Evolutionary conservation across 2,888 invertebrate genomes (phyloP).

Genomic region (Lymantria dispar): DNA sequence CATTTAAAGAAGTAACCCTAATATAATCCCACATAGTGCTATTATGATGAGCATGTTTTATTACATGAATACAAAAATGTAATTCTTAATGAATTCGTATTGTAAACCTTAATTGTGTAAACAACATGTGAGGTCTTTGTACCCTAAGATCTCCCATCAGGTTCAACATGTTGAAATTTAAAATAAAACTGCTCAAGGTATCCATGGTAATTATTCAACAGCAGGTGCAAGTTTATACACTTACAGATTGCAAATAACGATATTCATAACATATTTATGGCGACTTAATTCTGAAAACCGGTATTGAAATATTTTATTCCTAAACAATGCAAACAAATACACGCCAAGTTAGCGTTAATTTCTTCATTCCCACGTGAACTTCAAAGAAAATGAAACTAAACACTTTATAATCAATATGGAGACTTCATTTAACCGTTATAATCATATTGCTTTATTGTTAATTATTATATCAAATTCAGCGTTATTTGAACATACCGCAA

Average conservation of each 20-base stretch:
- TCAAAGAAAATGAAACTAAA: slow-evolving; percentile 16
- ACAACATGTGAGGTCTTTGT: slow-evolving; percentile 3
- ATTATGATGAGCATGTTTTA: slow-evolving; percentile 28
- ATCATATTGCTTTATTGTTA: slow-evolving; percentile 25
- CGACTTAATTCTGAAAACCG: background rate
- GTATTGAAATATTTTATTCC: background rate
- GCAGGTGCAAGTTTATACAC: background rate
- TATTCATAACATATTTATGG: background rate
- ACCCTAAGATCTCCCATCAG: background rate
- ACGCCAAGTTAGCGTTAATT: background rate
- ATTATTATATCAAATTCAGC: slow-evolving; percentile 40
- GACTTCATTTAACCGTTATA: slow-evolving; percentile 33
- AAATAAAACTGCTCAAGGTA: background rate
- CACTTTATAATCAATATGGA: slow-evolving; percentile 15
- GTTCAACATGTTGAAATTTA: background rate
- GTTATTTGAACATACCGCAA: slow-evolving; percentile 22
- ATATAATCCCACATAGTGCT: slow-evolving; percentile 23
- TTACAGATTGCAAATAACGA: background rate
- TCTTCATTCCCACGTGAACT: slow-evolving; percentile 22
- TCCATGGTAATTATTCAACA: background rate
- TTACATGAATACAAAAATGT: slow-evolving; percentile 14
- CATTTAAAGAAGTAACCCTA: no score
- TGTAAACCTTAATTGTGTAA: slow-evolving; percentile 2
- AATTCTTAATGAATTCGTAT: slow-evolving; percentile 12
- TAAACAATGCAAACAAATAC: background rate